Evolutionary conservation across 30 jellyfish, hydroid and myxozoan genomes (phyloP).

Genomic region (Calvadosia cruxmelitensis): DNA sequence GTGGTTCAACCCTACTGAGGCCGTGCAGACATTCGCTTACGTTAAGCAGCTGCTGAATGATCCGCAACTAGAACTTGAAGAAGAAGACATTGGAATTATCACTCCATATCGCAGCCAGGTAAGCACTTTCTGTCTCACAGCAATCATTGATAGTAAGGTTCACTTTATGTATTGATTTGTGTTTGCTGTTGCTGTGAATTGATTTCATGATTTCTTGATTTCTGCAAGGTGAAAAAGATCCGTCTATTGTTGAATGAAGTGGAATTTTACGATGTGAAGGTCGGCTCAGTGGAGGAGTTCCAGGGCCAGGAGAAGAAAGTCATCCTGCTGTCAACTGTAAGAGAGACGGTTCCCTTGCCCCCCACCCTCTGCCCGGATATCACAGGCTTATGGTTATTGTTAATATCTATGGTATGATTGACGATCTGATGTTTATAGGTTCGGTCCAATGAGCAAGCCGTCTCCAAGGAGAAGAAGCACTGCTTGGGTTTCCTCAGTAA

Average conservation of each 20-base stretch:
- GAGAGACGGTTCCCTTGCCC: background rate
- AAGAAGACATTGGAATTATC: constrained; percentile 68
- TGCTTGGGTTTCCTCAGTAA: constrained; percentile 77
- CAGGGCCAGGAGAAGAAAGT: constrained; percentile 90
- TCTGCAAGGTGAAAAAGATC: constrained; percentile 66
- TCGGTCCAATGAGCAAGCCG: constrained; percentile 59
- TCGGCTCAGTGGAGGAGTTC: constrained; percentile 92
- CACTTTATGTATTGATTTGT: too few species aligned
- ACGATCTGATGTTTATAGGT: constrained; percentile 28
- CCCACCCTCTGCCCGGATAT: background rate
- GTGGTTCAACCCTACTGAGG: constrained; percentile 89
- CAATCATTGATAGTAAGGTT: too few species aligned
- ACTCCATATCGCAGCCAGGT: constrained; percentile 92
- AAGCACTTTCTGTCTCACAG: too few species aligned
- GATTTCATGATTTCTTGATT: background rate
- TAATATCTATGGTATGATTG: too few species aligned
- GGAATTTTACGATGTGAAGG: constrained; percentile 50
- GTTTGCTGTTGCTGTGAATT: too few species aligned
- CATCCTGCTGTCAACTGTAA: constrained; percentile 84
- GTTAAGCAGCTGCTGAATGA: constrained; percentile 44
- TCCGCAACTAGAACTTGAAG: constrained; percentile 3
- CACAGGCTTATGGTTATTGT: background rate
- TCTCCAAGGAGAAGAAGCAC: constrained; percentile 55
- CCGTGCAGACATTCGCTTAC: constrained; percentile 51
- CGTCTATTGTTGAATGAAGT: constrained; percentile 58